Evolutionary conservation across 1,140 invertebrate species (phyloP).

Genomic region (Uloborus diversus): DNA sequence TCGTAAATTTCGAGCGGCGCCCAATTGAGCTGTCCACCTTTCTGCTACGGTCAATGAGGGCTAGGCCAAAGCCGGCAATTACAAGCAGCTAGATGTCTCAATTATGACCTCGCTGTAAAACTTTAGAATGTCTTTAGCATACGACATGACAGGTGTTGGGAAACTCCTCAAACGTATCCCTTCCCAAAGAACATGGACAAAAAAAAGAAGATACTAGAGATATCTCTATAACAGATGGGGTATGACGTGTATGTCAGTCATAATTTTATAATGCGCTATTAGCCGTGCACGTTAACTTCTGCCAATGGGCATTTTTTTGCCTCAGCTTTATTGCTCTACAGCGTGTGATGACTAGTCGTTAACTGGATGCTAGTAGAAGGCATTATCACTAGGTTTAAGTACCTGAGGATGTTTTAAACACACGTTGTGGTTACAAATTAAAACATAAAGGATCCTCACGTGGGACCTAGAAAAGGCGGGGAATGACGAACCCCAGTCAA

Average conservation of each 20-base stretch:
- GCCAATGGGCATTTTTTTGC: constrained; percentile 12
- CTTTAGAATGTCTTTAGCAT: constrained; percentile 50
- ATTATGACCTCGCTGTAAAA: constrained; percentile 39
- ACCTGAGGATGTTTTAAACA: constrained; percentile 41
- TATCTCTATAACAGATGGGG: constrained; percentile 30
- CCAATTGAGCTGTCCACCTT: constrained; percentile 54
- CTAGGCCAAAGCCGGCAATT: constrained; percentile 45
- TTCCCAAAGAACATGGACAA: background rate
- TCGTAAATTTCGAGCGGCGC: constrained; percentile 47
- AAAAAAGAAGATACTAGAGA: background rate
- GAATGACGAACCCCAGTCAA: background rate
- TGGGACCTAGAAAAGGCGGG: constrained; percentile 16
- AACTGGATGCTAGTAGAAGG: constrained; percentile 14
- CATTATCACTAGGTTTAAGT: constrained; percentile 38
- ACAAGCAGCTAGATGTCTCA: constrained; percentile 52
- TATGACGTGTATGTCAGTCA: constrained; percentile 52
- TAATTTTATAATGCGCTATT: constrained; percentile 56
- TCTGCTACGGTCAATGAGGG: constrained; percentile 42
- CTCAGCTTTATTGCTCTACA: constrained; percentile 45
- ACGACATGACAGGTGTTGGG: constrained; percentile 48
- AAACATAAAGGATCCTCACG: constrained; percentile 27
- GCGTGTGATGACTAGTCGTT: constrained; percentile 53
- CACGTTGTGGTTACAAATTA: constrained; percentile 53
- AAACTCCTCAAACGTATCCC: constrained; percentile 28
- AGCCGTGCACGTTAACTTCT: constrained; percentile 13